A percentile compares a stretch with the other conserved stretches of the same genome.
Conservation (phyloP, 2,113 vertebrate species). For the Tursiops truncatus region DNA sequence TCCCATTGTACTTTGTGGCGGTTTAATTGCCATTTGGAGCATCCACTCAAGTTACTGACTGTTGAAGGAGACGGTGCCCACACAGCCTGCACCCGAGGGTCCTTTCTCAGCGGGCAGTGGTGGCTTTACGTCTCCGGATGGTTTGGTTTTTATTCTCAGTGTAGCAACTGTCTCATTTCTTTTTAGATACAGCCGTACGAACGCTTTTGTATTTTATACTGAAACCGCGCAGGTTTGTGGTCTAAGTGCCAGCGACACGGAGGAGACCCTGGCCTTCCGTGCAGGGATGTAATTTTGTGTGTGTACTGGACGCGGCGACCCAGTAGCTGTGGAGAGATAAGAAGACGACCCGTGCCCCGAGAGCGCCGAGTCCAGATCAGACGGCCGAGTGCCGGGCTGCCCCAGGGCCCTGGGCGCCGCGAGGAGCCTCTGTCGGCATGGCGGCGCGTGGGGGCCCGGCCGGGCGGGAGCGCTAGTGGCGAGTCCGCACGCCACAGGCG, state of each 20-base stretch:
- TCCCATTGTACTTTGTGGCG: constrained; percentile 81
- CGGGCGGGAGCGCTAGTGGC: constrained; percentile 28
- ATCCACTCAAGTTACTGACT: constrained; percentile 55
- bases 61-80: constrained; percentile 63
- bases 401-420: constrained; percentile 29
- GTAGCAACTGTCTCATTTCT: constrained; percentile 75
- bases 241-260: constrained; percentile 73
- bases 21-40: constrained; percentile 73
- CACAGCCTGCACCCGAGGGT: constrained; percentile 63
- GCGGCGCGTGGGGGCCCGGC: constrained; percentile 14
- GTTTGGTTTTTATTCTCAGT: constrained; percentile 71
- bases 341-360: neutral
- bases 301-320: neutral
- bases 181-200: constrained; percentile 74
- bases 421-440: neutral
- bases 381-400: neutral
- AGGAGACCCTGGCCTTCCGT: constrained; percentile 69
- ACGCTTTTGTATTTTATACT: constrained; percentile 81
- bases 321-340: constrained; percentile 51
- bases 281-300: constrained; percentile 64
- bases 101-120: constrained; percentile 58
- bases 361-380: constrained; percentile 48
- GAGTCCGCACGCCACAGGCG: constrained; percentile 52
- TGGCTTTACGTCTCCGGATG: constrained; percentile 74
- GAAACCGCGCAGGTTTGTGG: constrained; percentile 81